Conservation (phyloP, 2,888 invertebrate genomes). For the Macrosiphum euphorbiae region DNA sequence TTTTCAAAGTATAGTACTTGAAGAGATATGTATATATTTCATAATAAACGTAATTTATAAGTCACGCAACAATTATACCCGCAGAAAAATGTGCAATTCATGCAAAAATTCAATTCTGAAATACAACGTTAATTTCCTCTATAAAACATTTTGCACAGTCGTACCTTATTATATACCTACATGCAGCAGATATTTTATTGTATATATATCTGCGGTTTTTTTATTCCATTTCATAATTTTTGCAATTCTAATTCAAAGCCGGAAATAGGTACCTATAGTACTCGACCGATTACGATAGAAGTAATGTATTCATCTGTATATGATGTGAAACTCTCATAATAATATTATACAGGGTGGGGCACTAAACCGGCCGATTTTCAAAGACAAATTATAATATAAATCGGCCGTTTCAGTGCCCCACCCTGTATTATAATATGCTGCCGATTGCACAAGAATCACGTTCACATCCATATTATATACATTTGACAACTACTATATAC, state of each 20-base stretch:
- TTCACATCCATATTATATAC: neutral
- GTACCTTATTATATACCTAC: neutral
- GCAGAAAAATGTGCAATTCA: constrained; percentile 22
- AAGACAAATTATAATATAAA: no score
- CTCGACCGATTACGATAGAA: constrained; percentile 15
- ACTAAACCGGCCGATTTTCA: no score
- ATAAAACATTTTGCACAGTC: neutral
- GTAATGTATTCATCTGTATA: neutral
- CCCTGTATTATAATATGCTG: neutral
- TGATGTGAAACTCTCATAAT: neutral
- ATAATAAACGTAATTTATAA: constrained; percentile 21
- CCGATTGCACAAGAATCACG: neutral
- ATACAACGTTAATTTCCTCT: constrained; percentile 1
- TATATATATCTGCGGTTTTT: neutral
- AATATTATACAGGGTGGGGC: no score
- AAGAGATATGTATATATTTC: constrained; percentile 30
- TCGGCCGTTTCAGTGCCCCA: no score
- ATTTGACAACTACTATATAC: neutral
- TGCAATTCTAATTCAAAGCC: neutral
- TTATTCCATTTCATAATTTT: neutral
- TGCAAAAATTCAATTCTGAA: constrained; percentile 31
- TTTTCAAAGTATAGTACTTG: neutral
- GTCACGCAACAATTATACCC: neutral
- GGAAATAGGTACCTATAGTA: neutral
- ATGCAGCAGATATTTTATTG: neutral